Evolutionary conservation across 1,140 invertebrate genomes (phyloP), one percentile per base, ranked within the genome.

Genomic region (Heliconius melpomene): DNA sequence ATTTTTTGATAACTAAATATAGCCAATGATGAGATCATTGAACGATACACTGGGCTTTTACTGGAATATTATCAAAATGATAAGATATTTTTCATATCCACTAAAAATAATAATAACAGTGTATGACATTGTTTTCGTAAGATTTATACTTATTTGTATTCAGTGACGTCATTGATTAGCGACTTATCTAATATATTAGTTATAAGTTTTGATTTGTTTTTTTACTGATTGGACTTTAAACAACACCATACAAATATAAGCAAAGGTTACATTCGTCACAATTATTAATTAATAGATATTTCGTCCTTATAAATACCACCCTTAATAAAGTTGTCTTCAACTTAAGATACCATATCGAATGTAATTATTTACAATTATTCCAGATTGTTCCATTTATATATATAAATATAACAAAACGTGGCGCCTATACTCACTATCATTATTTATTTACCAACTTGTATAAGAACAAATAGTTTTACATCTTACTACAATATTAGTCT

Each of bases 331-430:
- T 29, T 18, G 60, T 66, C 60, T 66, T 29, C 20, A 66, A 66
- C 26, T 66, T 26, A 23, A 66, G 60, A 66, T 66, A 66, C n/a
- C 60, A 7, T 66, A 66, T 66, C 23, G 60, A 29, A n/a, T 16
- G 60, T 16, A 29, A 46, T n/a, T 36, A 76, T 40, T 76, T 70
- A 76, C 36, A 70, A 70, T 36, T 50, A 70, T 40, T 75, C 74
- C 66, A 77, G 75, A 70, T 70, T 50, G 54, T 77, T 71, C 38
- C n/a, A 23, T 40, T 60, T 32, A 9, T 66, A 32, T 46, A 77
- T 77, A 70, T 77, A 77, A 75, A 75, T 38, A 66, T 32, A 75
- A 77, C 60, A 70, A 32, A 66, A 77, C 60, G 50, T 70, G 75
- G 75, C 75, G 75, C 75, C 75, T 50, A 77, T 77, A 13, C 18